phyloP scores from a whole-genome alignment of 2,888 invertebrate species.

The Metalampra italica region DNA sequence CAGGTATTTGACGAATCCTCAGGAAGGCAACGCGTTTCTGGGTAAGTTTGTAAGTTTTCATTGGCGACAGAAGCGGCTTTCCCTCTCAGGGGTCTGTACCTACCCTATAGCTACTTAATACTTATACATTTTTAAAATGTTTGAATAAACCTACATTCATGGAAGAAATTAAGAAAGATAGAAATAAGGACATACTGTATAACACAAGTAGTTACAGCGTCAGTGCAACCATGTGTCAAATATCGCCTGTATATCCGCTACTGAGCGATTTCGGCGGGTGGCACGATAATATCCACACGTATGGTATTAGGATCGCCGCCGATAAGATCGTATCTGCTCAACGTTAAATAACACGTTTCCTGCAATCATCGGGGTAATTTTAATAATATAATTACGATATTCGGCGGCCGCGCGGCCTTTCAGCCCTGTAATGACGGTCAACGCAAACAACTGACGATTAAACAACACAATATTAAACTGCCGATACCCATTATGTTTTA shows the following conservation, averaged over 20 bases:
- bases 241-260: constrained; percentile 46
- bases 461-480: constrained; percentile 38
- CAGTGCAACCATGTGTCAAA: constrained; percentile 47
- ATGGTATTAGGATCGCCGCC: constrained; percentile 62
- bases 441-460: constrained; percentile 39
- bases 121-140: no score
- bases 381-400: constrained; percentile 75
- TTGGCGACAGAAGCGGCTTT: no score
- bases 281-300: constrained; percentile 75
- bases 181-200: constrained; percentile 44
- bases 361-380: constrained; percentile 74
- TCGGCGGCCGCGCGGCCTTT: constrained; percentile 59
- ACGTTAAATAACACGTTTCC: constrained; percentile 77
- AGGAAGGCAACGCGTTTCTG: no score
- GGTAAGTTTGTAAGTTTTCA: no score
- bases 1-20: no score
- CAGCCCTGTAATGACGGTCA: constrained; percentile 49
- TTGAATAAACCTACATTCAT: no score
- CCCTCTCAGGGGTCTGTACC: no score
- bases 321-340: constrained; percentile 72
- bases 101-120: no score
- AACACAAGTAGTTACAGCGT: constrained; percentile 19
- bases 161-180: no score
- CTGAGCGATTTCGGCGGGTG: constrained; percentile 63
- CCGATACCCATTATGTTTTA: constrained; percentile 38